Base-by-base conservation (phyloP, 2,797 vertebrate species). In the Tympanoctomys barrerae region DNA sequence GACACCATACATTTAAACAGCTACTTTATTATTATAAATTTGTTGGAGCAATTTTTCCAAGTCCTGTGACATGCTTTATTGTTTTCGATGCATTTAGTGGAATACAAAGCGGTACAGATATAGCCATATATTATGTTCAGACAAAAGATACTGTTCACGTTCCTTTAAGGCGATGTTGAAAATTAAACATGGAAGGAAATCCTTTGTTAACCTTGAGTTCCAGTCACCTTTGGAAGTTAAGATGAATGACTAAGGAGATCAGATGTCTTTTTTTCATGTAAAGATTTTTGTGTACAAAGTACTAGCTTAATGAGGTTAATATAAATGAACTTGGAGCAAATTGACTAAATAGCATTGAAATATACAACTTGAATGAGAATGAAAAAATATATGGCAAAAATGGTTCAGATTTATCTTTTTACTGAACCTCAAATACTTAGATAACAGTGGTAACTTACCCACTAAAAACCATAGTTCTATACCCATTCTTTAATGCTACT, bases 201-300 rank as follows among this genome's bases (percentile, higher is more conserved):
- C 42, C 14, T 62, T 64, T 88, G 52, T 85, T 64, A 92, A 85
- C 18, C 54, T 91, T 2, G 71, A 90, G 22, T 94, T 90, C 62
- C 13, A 96, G 19, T 64, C 28, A 1, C 28, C 12, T 79, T 90
- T 70, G 61, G 42, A 91, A 91, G 91, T 84, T 36, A 94, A 91
- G 81, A 91, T 85, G 93, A 95, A 91, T 94, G 82, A 12, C 31
- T 77, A 59, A 82, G 83, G 39, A 83, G 39, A 92, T n/a, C 62
- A 5, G 86, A 91, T 86, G 80, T 75, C 80, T 87, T 88, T 81
- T 36, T 36, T 92, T 46, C 26, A 52, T 28, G 16, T 59, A 70
- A 92, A 59, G 54, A 88, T 28, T 75, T 96, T 89, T 82, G 66
- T 94, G 96, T 90, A 68, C 78, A 96, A 90, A 96, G 52, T 79